Percentiles rank a stretch among this genome's conserved stretches.
Conservation (phyloP, 2,797 vertebrate genomes). For the Arvicola amphibius region DNA sequence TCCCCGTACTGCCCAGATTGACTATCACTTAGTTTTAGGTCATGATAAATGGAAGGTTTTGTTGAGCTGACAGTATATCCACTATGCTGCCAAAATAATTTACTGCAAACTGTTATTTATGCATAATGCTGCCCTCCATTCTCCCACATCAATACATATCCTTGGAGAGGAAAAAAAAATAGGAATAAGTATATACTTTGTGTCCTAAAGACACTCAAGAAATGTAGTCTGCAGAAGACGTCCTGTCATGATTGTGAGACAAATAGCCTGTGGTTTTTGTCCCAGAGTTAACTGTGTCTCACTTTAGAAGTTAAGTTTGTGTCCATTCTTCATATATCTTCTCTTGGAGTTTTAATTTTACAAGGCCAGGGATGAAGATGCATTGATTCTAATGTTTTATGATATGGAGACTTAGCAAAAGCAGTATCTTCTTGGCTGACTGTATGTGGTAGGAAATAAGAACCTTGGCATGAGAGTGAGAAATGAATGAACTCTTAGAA, state of each 20-base stretch:
- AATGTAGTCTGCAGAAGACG: not conserved
- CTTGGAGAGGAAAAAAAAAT: not conserved
- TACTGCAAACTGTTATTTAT: not conserved
- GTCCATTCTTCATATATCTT: not conserved
- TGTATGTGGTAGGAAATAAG: not conserved
- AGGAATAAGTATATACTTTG: not conserved
- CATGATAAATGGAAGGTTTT: constrained; percentile 58
- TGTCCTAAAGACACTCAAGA: constrained; percentile 31
- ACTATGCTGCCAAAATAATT: constrained; percentile 33
- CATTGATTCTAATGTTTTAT: not conserved
- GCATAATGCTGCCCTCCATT: not conserved
- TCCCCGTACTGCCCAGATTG: not conserved
- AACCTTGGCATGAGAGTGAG: not conserved
- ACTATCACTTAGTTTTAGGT: constrained; percentile 21
- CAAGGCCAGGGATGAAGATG: not conserved
- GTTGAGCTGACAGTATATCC: constrained; percentile 13
- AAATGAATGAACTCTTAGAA: not conserved
- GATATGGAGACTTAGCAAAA: not conserved
- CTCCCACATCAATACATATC: not conserved
- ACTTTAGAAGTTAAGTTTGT: not conserved
- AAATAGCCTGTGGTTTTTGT: not conserved
- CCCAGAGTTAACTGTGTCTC: not conserved
- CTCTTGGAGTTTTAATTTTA: not conserved
- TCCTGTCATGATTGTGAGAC: not conserved
- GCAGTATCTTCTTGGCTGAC: not conserved